Evolutionary conservation across 1,140 invertebrate species (phyloP), one percentile per base, ranked within the genome.

Genomic region (Oryctes rhinoceros): DNA sequence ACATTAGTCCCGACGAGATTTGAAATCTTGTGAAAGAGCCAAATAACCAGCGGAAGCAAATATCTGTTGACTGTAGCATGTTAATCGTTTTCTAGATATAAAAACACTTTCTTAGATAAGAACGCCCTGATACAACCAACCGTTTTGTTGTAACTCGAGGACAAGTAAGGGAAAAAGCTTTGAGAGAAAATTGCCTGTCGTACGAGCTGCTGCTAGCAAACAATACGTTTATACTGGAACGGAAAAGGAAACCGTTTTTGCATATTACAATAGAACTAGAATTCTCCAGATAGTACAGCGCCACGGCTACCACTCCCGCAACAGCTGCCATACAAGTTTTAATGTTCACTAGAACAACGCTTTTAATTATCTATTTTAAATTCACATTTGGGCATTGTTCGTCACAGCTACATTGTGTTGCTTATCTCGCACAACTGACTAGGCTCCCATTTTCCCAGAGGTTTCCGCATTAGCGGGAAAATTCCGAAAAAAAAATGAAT

Each of bases 341-440:
- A 71, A 30, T 24, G 24, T 35, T 71, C 6, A 10, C 20, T 71
- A 10, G 35, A 24, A 71, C 24, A 24, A 37, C 65, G 65, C 65
- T 35, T 71, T 71, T 71, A 71, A 71, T 71, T 71, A 71, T 71
- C 65, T 71, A 24, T 71, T 71, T 71, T 71, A 71, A 71, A 71
- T 71, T 71, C 65, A 5, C 65, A 24, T 24, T 71, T 71, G 24
- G 13, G 35, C 13, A 71, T 71, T 71, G 65, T 71, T 71, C 65
- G 35, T 71, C 24, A 9, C 20, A 15, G 65, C 35, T 71, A 71
- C 18, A 59, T 59, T 59, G 53, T 59, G 15, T 18, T 18, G 15
- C 53, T 59, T 59, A 59, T 59, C 53, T 59, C 18, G 53, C 18
- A 30, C 24, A 59, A 59, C 53, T 18, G 53, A 7, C 15, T 59